Base-by-base conservation (phyloP, 1,140 invertebrate species). In the Drosophila sucinea region DNA sequence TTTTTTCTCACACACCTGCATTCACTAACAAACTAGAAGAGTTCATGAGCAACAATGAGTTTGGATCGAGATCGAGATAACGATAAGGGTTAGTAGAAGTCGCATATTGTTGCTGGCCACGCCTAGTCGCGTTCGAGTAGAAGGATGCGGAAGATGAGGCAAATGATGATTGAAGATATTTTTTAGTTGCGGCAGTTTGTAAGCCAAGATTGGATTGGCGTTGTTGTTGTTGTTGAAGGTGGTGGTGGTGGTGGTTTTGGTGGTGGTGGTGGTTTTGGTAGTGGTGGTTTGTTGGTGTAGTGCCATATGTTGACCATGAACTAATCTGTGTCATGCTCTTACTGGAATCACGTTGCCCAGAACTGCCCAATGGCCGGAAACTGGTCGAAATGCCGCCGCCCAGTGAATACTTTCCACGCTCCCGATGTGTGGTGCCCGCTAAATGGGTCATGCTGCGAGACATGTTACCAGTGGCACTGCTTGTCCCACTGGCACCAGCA, bases 361-460 rank as follows among this genome's bases (percentile, higher is more conserved):
- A 54, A 67, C 73, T 89, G 66, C 79, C 79, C 79, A 91, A 61
- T 32, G 90, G 90, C 33, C 90, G 84, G 71, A 91, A 91, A 47
- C 77, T 91, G 72, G 60, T 89, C 32, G 90, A 91, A 40, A 91
- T 89, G 60, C 90, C 90, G 72, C 86, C 90, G 63, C 90, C 90
- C 47, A 90, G 63, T 40, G 81, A 86, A 73, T 90, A 90, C 63
- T 90, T 90, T 67, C 83, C 89, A 25, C 87, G 83, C 17, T 87
- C 77, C 60, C 80, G 57, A 27, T 87, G 72, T 38, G 8, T 35
- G 67, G 81, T 90, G 47, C 85, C 93, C 90, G 94, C 94, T 85
- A 95, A 92, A 81, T 95, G 94, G 84, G 94, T 95, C 94, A 95
- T 95, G 93, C 95, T 95, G 91, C 95, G 94, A 84, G 94, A 95